phyloP scores from a whole-genome alignment of 2,797 vertebrate species.

The Coreius guichenoti region DNA sequence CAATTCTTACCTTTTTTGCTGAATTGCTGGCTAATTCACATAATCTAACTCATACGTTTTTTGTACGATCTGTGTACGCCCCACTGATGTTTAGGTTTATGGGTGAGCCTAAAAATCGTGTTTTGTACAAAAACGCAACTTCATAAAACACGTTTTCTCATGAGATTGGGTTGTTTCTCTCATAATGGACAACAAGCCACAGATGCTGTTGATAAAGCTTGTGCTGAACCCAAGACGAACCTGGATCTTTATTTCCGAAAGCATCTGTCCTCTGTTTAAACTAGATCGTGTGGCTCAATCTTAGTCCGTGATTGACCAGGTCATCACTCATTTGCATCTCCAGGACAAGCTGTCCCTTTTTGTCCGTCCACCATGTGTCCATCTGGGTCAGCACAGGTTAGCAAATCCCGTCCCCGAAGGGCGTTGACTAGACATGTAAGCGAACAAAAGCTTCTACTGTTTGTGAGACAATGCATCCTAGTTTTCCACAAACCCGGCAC shows the following conservation, averaged over 20 bases:
- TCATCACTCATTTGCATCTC: slow-evolving; percentile 20
- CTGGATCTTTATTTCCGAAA: not conserved
- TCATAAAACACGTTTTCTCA: not conserved
- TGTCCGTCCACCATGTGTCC: slow-evolving; percentile 34
- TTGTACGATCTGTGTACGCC: not conserved
- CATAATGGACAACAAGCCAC: not conserved
- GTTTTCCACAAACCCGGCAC: slow-evolving; percentile 34
- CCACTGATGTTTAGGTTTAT: not conserved
- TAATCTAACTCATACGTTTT: not conserved
- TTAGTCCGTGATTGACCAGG: slow-evolving; percentile 4
- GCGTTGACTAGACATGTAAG: not conserved
- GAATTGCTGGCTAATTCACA: not conserved
- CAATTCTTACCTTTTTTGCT: not conserved
- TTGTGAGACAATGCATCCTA: slow-evolving; percentile 18
- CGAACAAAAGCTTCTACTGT: slow-evolving; percentile 38
- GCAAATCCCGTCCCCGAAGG: not conserved
- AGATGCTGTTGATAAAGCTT: not conserved
- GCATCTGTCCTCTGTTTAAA: slow-evolving; percentile 9
- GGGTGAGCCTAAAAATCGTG: not conserved
- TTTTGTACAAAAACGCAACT: not conserved
- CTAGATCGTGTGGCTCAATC: not conserved
- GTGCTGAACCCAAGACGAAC: not conserved
- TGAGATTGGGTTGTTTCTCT: not conserved
- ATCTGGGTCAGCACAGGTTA: slow-evolving; percentile 16
- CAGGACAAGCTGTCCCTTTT: slow-evolving; percentile 37